phyloP scores from a whole-genome alignment of 2,113 vertebrate genomes.

The Pangasianodon hypophthalmus region DNA sequence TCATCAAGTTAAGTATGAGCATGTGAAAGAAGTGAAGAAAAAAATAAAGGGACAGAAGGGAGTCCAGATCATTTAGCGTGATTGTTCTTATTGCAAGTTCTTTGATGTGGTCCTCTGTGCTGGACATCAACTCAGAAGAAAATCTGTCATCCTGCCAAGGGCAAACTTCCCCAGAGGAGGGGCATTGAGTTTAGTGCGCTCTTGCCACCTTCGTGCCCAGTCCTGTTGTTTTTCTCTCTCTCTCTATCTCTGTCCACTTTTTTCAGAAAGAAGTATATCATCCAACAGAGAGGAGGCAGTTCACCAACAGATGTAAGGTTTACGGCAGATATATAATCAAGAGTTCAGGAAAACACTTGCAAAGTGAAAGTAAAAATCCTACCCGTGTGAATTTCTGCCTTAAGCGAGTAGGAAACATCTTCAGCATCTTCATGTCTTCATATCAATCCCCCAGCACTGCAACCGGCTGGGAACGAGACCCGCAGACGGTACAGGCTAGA shows the following conservation, averaged over 20 bases:
- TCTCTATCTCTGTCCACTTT: neutral
- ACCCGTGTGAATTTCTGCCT: constrained; percentile 62
- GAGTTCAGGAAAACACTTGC: neutral
- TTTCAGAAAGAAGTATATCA: neutral
- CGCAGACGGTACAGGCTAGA: neutral
- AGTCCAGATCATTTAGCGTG: neutral
- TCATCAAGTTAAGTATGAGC: neutral
- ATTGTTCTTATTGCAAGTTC: neutral
- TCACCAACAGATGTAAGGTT: neutral
- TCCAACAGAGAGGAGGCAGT: neutral
- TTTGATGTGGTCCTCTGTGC: neutral
- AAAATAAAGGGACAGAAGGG: neutral
- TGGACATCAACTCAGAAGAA: neutral
- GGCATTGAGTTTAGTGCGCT: neutral
- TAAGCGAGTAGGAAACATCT: constrained; percentile 60
- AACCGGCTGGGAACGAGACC: neutral
- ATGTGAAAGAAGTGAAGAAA: neutral
- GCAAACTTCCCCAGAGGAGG: neutral
- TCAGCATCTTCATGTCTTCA: constrained; percentile 58
- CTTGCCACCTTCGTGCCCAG: too few relatives aligned
- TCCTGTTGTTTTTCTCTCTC: neutral
- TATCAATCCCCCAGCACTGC: constrained; percentile 18
- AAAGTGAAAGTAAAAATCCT: constrained; percentile 19
- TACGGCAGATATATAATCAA: neutral
- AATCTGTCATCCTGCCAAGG: neutral